phyloP scores from a whole-genome alignment of 1,140 invertebrate genomes.

The Drosophila eugracilis region DNA sequence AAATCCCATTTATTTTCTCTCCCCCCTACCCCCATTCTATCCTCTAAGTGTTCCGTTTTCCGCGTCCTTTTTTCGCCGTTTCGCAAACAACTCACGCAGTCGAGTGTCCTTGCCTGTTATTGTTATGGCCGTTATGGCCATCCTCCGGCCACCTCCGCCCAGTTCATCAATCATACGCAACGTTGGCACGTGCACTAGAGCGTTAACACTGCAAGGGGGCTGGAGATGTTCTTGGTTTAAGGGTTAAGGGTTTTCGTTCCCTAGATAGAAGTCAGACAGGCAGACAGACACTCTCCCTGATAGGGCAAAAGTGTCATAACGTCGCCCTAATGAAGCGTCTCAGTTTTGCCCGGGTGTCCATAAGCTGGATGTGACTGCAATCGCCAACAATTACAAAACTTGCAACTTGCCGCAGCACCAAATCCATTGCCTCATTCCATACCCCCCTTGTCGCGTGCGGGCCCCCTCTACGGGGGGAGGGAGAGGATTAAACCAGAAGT shows the following conservation, averaged over 20 bases:
- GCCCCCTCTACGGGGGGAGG: too few species aligned
- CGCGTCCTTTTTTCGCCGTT: constrained; percentile 10
- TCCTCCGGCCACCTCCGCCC: constrained; percentile 14
- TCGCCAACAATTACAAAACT: constrained; percentile 78
- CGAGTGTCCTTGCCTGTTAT: constrained; percentile 47
- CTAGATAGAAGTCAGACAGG: not conserved
- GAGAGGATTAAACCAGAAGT: constrained; percentile 30
- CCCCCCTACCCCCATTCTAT: too few species aligned
- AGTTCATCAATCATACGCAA: constrained; percentile 82
- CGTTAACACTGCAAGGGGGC: constrained; percentile 25
- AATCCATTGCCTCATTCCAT: constrained; percentile 21
- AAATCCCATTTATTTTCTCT: not conserved
- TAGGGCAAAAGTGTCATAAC: constrained; percentile 59
- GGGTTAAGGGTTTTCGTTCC: not conserved
- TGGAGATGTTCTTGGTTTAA: not conserved
- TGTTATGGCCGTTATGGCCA: constrained; percentile 37
- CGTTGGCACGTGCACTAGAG: constrained; percentile 66
- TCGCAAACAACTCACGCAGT: constrained; percentile 46
- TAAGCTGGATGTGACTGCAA: constrained; percentile 67
- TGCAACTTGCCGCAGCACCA: constrained; percentile 56
- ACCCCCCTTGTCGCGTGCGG: too few species aligned
- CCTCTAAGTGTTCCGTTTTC: constrained; percentile 5
- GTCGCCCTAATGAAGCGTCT: constrained; percentile 72
- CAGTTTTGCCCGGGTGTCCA: constrained; percentile 41
- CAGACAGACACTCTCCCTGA: constrained; percentile 25